A percentile compares a stretch with the other conserved stretches of the same genome.
phyloP scores from a whole-genome alignment of 2,113 vertebrate species.

The Plecotus auritus region DNA sequence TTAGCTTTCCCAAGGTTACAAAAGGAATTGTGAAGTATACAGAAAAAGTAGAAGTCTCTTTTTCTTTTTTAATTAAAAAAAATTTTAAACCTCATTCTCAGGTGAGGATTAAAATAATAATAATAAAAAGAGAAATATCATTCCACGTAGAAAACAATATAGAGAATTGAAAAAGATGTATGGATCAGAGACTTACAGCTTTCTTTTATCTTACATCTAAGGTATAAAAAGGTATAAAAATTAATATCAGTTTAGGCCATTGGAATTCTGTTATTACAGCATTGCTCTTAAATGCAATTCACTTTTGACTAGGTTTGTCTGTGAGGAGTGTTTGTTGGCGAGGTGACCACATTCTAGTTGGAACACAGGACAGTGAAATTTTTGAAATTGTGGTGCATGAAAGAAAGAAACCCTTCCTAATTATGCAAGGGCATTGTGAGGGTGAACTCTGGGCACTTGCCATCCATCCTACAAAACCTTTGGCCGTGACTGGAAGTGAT shows the following conservation, averaged over 20 bases:
- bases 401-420: slow-evolving; percentile 97
- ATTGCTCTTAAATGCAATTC: neutral
- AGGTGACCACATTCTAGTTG: slow-evolving; percentile 97
- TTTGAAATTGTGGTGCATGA: slow-evolving; percentile 99
- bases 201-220: neutral
- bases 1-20: neutral
- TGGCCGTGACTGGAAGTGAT: slow-evolving; percentile 98
- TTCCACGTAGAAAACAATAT: neutral
- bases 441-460: slow-evolving; percentile 99
- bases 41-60: neutral
- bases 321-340: slow-evolving; percentile 98
- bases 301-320: slow-evolving; percentile 87
- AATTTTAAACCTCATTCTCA: neutral
- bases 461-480: slow-evolving; percentile 95
- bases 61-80: neutral
- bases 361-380: slow-evolving; percentile 98
- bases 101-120: neutral
- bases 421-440: slow-evolving; percentile 99
- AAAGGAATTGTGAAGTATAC: neutral
- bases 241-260: neutral
- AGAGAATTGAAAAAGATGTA: neutral
- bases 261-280: neutral
- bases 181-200: neutral
- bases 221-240: neutral
- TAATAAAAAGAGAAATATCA: neutral